A percentile compares a stretch with the other conserved stretches of the same genome.
phyloP scores from a whole-genome alignment of 2,797 vertebrate species.

The Siniperca undulata region DNA sequence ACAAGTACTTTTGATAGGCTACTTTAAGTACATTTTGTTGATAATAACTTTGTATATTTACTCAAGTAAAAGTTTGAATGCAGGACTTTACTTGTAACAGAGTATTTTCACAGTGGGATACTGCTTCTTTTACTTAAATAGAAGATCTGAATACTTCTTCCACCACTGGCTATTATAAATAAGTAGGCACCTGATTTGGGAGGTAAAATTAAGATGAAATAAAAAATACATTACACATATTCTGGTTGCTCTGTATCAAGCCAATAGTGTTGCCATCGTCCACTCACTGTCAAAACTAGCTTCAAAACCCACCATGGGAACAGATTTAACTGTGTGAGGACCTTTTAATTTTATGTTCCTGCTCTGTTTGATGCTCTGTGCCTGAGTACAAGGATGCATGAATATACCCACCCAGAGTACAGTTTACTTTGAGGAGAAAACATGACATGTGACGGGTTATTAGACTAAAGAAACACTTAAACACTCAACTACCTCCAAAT shows the following conservation, averaged over 20 bases:
- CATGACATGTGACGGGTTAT: neutral
- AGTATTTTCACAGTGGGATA: neutral
- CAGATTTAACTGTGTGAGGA: neutral
- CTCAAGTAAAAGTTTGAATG: neutral
- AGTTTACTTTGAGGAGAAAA: conserved; percentile 1
- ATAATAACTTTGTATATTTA: no score
- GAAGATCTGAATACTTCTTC: neutral
- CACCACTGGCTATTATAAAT: neutral
- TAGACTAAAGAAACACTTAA: neutral
- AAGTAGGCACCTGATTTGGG: neutral
- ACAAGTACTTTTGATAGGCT: neutral
- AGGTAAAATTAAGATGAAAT: neutral
- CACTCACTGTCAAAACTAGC: neutral
- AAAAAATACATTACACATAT: neutral
- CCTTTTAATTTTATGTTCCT: neutral
- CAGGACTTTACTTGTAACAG: neutral
- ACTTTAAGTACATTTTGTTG: no score
- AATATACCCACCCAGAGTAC: neutral
- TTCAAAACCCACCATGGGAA: neutral
- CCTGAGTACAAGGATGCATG: neutral
- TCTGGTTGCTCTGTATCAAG: conserved; percentile 7
- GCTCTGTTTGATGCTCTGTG: neutral
- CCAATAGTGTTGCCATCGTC: neutral
- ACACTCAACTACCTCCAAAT: neutral
- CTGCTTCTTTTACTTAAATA: neutral